These are phyloP conservation scores for Drosophila trichaetosa DNA, from an alignment of 2,888 invertebrate genomes.

Conservation along the genomic window DNA sequence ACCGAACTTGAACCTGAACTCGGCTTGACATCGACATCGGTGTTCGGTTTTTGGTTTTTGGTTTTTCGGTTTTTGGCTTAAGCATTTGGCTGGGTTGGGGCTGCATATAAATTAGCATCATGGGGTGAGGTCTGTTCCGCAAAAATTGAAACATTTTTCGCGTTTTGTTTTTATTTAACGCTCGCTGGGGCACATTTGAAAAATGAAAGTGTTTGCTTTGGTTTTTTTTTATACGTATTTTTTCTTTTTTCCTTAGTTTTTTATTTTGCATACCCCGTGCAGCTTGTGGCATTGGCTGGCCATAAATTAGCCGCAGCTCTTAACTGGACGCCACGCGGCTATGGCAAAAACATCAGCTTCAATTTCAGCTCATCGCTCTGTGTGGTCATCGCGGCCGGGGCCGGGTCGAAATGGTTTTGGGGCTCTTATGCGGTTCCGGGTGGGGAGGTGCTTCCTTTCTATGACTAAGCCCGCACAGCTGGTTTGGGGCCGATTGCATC, in stretches of 20 bases:
- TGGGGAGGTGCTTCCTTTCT: slow-evolving; percentile 60
- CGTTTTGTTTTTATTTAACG: slow-evolving; percentile 38
- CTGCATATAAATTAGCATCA: slow-evolving; percentile 78
- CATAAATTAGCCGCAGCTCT: slow-evolving; percentile 69
- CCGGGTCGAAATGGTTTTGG: slow-evolving; percentile 21
- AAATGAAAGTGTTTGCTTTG: slow-evolving; percentile 77
- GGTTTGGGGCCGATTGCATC: slow-evolving; percentile 70
- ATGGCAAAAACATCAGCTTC: slow-evolving; percentile 30
- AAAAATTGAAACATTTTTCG: slow-evolving; percentile 71
- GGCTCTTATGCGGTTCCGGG: slow-evolving; percentile 4
- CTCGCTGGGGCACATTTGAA: slow-evolving; percentile 58
- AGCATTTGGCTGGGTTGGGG: slow-evolving; percentile 49
- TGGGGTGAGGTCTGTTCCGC: slow-evolving; percentile 71
- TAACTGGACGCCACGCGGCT: slow-evolving; percentile 73
- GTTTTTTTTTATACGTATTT: slow-evolving; percentile 44
- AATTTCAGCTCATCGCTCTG: slow-evolving; percentile 63
- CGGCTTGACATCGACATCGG: slow-evolving; percentile 59
- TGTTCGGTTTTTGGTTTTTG: slow-evolving; percentile 18
- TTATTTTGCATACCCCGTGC: slow-evolving; percentile 40
- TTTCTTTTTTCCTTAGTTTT: slow-evolving; percentile 5
- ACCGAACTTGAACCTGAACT: slow-evolving; percentile 77
- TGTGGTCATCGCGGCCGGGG: slow-evolving; percentile 63
- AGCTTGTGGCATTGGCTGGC: slow-evolving; percentile 78
- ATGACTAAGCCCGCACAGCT: slow-evolving; percentile 77
- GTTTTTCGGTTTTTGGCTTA: slow-evolving; percentile 21